Conservation (phyloP, 1,140 invertebrate genomes). For the Acromyrmex echinatior region DNA sequence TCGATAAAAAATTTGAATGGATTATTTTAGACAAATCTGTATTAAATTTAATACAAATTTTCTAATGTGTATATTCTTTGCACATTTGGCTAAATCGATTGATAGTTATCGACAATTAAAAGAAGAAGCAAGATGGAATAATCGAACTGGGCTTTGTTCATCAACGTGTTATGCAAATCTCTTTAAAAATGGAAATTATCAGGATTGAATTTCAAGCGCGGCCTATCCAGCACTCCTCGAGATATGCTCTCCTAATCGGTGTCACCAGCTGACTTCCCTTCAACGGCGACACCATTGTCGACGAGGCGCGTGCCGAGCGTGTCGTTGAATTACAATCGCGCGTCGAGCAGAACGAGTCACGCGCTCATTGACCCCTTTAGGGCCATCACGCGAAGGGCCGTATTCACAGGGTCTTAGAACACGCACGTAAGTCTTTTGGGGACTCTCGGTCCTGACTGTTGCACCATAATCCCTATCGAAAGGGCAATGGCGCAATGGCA, state of each 20-base stretch:
- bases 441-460: constrained; percentile 56
- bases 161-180: neutral
- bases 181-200: constrained; percentile 17
- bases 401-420: constrained; percentile 77
- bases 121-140: neutral
- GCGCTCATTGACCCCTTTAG: constrained; percentile 69
- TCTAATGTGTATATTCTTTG: neutral
- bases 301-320: constrained; percentile 3
- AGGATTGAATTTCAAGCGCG: constrained; percentile 12
- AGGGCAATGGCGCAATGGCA: constrained; percentile 48
- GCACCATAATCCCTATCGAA: constrained; percentile 27
- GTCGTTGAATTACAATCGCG: constrained; percentile 24
- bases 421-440: constrained; percentile 74
- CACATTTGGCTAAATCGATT: neutral
- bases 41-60: no score
- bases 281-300: constrained; percentile 17
- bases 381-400: constrained; percentile 77
- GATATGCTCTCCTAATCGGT: constrained; percentile 75
- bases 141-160: neutral
- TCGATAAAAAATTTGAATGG: no score
- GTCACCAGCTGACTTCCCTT: constrained; percentile 75
- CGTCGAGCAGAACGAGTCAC: constrained; percentile 29
- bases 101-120: neutral
- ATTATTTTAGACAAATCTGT: no score
- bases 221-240: constrained; percentile 42